phyloP scores from a whole-genome alignment of 1,140 invertebrate genomes.

The Brachionus rotundiformis region DNA sequence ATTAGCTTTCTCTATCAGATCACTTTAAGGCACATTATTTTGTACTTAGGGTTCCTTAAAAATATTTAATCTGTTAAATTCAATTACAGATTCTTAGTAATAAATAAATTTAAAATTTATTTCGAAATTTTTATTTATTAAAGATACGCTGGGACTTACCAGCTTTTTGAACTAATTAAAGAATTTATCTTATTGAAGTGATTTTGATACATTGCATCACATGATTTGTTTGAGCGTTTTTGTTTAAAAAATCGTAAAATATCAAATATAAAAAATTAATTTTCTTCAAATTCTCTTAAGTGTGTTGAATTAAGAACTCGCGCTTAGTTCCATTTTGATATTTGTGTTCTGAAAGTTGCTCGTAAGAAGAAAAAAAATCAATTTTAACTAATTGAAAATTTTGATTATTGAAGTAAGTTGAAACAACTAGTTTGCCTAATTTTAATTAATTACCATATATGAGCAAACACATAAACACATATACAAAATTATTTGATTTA shows the following conservation, averaged over 20 bases:
- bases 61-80: too few species aligned
- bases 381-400: slow-evolving; percentile 5
- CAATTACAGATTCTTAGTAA: too few species aligned
- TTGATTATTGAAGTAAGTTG: not conserved
- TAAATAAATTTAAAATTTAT: too few species aligned
- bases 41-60: not conserved
- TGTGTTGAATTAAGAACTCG: not conserved
- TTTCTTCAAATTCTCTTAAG: not conserved
- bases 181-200: too few species aligned
- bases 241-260: not conserved
- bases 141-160: too few species aligned
- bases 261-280: not conserved
- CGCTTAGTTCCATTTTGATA: not conserved
- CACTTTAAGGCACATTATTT: not conserved
- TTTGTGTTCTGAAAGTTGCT: not conserved
- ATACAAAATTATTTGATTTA: not conserved
- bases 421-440: not conserved
- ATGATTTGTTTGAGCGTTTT: not conserved
- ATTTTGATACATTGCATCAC: too few species aligned
- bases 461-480: not conserved
- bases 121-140: too few species aligned
- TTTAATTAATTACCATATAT: not conserved
- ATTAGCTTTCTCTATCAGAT: not conserved
- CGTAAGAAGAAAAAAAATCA: not conserved
- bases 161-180: too few species aligned